A percentile compares a stretch with the other conserved stretches of the same genome.
Conservation (phyloP, 2,113 vertebrate species). For the Nesoenas mayeri region DNA sequence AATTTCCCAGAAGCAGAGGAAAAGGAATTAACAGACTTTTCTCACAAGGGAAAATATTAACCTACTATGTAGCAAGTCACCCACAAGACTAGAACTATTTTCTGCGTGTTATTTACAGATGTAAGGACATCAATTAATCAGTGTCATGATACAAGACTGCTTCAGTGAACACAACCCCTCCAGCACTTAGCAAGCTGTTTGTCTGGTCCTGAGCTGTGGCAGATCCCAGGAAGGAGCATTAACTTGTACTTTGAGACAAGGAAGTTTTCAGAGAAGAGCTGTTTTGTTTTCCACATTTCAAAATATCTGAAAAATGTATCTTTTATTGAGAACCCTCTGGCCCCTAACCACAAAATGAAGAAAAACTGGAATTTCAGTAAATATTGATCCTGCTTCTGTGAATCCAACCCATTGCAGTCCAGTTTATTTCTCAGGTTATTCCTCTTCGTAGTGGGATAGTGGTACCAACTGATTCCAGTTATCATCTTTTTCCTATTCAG, state of each 20-base stretch:
- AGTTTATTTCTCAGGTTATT: neutral
- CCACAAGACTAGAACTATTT: neutral
- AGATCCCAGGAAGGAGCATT: neutral
- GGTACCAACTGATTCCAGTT: neutral
- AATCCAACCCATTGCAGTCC: neutral
- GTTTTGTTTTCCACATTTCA: neutral
- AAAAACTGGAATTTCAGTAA: neutral
- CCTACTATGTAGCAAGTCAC: neutral
- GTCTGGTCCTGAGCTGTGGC: neutral
- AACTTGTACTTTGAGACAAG: neutral
- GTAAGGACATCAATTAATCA: neutral
- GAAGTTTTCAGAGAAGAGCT: neutral
- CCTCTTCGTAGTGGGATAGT: neutral
- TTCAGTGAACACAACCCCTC: neutral
- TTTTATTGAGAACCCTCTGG: neutral
- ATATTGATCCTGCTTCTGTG: neutral
- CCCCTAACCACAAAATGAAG: neutral
- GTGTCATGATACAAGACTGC: neutral
- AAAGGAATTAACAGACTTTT: neutral
- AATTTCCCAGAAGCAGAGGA: neutral
- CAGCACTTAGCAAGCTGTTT: slow-evolving; percentile 5
- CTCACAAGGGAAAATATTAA: neutral
- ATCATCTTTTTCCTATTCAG: neutral
- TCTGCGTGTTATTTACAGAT: neutral
- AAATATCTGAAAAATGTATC: neutral